Evolutionary conservation across 2,888 invertebrate species (phyloP), one percentile per base, ranked within the genome.

Genomic region (Diarsia mendica): DNA sequence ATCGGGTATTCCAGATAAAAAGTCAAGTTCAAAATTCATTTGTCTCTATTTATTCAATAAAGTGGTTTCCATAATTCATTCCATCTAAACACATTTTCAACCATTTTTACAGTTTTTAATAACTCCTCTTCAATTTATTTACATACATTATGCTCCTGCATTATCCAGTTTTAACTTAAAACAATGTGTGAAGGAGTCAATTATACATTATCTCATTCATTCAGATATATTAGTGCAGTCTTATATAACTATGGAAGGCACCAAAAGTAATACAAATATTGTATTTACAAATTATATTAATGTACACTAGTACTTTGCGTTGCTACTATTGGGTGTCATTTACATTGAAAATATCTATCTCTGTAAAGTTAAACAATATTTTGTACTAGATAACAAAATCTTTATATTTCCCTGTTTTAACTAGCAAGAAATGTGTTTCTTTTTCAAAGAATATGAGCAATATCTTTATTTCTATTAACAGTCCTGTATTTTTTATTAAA

Each of bases 221-320:
- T 65, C 44, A 65, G n/a, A 80, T 58, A 69, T 74, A 84, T 88
- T 90, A 91, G 90, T 89, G 89, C 90, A 91, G 88, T 91, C 91
- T 92, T 92, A 93, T 78, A 79, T 68, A 63, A 63, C 90, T 92
- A 93, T 92, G 93, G 92, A 93, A 93, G 93, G 93, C 93, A 93
- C 93, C 92, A 89, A 86, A 83, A 81, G 85, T 89, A 85, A 86
- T 77, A 82, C 74, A 82, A 79, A 77, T 73, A 77, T 77, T 83
- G 86, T 90, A 90, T 89, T 87, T 86, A 91, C 85, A 87, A 69
- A 76, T 85, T 68, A 82, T 79, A 80, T 78, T 84, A 83, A 84
- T 69, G 64, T 63, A 71, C 63, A 79, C 48, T 67, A 78, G 60
- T 72, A 66, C 64, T 79, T 82, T 85, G 75, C 72, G 49, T 67